Conservation (phyloP, 1,140 invertebrate species). For the Ceratina australensis region DNA sequence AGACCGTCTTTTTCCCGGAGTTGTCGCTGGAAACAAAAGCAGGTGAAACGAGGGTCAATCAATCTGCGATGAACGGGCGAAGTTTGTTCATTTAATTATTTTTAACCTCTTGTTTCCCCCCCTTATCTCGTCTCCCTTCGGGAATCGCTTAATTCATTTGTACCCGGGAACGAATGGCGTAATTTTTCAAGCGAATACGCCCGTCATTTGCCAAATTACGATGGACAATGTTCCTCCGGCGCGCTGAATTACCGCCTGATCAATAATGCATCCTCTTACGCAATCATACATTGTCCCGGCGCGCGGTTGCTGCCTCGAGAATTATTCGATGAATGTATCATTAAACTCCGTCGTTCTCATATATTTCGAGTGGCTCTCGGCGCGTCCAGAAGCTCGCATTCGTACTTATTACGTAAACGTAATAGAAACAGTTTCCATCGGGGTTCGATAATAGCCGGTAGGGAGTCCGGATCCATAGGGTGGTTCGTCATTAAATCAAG, state of each 20-base stretch:
- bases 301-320: too few species aligned
- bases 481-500: slow-evolving; percentile 27
- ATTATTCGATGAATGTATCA: too few species aligned
- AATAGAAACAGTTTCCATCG: slow-evolving; percentile 15
- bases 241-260: neutral
- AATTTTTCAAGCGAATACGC: slow-evolving; percentile 45
- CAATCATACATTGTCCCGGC: slow-evolving; percentile 36
- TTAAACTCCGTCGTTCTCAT: too few species aligned
- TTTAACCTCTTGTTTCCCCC: neutral
- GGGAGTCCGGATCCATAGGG: neutral
- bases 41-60: neutral
- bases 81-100: slow-evolving; percentile 20
- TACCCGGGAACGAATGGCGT: slow-evolving; percentile 33
- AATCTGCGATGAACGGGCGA: neutral
- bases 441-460: slow-evolving; percentile 1
- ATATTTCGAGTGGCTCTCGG: neutral
- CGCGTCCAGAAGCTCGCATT: neutral
- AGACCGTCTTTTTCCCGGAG: slow-evolving; percentile 26
- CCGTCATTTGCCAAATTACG: slow-evolving; percentile 56
- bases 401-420: neutral
- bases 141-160: slow-evolving; percentile 20
- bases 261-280: slow-evolving; percentile 51
- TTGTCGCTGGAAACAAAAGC: neutral
- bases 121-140: neutral
- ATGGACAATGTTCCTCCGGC: slow-evolving; percentile 11